phyloP scores from a whole-genome alignment of 1,140 invertebrate genomes.

The Brachionus sp. region DNA sequence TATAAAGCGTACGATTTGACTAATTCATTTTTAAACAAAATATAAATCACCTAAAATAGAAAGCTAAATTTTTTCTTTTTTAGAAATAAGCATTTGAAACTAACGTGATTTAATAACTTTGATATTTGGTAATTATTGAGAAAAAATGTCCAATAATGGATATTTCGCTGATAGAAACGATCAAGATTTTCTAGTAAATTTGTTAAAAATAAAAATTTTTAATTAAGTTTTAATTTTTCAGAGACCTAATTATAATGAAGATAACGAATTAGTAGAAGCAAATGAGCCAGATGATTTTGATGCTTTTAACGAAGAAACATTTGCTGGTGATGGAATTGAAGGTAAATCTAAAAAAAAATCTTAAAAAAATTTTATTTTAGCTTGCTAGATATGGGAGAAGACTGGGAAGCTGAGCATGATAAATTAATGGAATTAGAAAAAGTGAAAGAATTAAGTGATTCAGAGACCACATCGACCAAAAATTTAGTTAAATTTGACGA shows the following conservation, averaged over 20 bases:
- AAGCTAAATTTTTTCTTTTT: not conserved
- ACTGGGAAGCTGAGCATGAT: constrained; percentile 39
- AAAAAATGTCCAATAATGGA: constrained; percentile 36
- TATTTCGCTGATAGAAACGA: constrained; percentile 17
- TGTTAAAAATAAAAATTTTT: not conserved
- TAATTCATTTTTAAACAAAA: not conserved
- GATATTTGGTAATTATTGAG: not conserved
- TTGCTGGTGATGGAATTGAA: not conserved
- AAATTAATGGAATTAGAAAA: not conserved
- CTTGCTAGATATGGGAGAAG: not conserved
- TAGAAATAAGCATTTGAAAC: not conserved
- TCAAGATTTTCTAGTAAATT: not conserved
- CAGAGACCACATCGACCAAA: not conserved
- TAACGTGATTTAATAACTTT: not conserved
- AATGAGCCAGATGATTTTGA: constrained; percentile 15
- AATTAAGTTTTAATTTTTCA: not conserved
- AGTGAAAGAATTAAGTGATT: not conserved
- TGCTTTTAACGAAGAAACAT: constrained; percentile 43
- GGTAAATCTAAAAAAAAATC: not conserved
- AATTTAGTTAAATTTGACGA: not conserved
- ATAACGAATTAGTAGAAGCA: not conserved
- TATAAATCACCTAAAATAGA: not conserved
- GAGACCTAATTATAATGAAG: not conserved
- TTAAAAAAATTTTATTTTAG: not conserved
- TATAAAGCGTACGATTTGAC: not conserved